Percentiles rank a stretch among this genome's conserved stretches.
Conservation (phyloP, 2,888 invertebrate species). For the Melinopterus prodromus region DNA sequence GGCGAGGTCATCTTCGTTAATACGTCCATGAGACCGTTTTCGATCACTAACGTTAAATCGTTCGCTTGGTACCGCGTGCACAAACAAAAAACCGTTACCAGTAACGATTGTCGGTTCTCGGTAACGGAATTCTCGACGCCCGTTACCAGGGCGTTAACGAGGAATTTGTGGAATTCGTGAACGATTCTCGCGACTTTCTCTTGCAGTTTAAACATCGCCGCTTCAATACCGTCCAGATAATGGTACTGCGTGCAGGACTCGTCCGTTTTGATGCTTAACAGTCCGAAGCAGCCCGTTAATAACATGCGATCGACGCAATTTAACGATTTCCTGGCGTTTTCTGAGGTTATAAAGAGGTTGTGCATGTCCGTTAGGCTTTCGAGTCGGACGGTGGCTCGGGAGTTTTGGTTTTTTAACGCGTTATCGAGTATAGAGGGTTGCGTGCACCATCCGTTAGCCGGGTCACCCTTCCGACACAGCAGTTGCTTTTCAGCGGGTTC, state of each 20-base stretch:
- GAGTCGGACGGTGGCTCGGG: constrained; percentile 52
- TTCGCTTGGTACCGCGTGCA: constrained; percentile 65
- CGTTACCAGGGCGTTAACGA: constrained; percentile 61
- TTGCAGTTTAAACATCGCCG: constrained; percentile 62
- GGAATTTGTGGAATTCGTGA: constrained; percentile 64
- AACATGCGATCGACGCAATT: constrained; percentile 63
- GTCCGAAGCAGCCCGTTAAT: constrained; percentile 64
- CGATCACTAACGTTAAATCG: constrained; percentile 67
- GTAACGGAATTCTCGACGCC: constrained; percentile 45
- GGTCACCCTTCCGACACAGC: constrained; percentile 35
- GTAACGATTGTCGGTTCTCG: constrained; percentile 58
- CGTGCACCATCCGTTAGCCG: constrained; percentile 56
- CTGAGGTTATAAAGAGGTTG: constrained; percentile 52
- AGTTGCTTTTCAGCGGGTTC: constrained; percentile 53
- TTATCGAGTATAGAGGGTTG: constrained; percentile 52
- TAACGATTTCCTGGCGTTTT: constrained; percentile 49
- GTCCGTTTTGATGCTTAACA: constrained; percentile 57
- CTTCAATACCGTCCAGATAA: constrained; percentile 66
- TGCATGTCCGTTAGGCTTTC: constrained; percentile 56
- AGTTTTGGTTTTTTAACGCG: constrained; percentile 55
- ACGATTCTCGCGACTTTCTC: constrained; percentile 63
- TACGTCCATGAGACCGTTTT: constrained; percentile 63
- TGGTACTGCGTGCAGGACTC: constrained; percentile 62
- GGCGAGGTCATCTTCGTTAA: constrained; percentile 53
- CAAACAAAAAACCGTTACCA: constrained; percentile 65